Percentiles rank a stretch among this genome's conserved stretches.
Conservation (phyloP, 2,888 invertebrate species). For the Leptodirus hochenwartii region DNA sequence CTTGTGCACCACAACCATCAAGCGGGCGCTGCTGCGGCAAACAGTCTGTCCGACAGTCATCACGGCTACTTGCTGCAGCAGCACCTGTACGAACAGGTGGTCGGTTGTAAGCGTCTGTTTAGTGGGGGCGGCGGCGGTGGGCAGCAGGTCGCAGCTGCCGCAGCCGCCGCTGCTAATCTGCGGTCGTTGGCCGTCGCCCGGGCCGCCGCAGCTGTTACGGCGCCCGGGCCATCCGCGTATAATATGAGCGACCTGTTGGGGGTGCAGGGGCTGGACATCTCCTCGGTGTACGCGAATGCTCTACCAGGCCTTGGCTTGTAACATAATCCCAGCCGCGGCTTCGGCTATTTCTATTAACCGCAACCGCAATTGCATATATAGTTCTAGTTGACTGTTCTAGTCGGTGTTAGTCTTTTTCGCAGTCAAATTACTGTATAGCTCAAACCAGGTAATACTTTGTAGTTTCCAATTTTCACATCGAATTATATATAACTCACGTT, state of each 20-base stretch:
- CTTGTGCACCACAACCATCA: not conserved
- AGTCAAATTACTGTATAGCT: too few species aligned
- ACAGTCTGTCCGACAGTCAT: conserved; percentile 30
- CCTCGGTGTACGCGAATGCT: conserved; percentile 53
- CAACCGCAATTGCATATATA: too few species aligned
- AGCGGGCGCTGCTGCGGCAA: conserved; percentile 23
- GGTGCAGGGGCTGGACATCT: conserved; percentile 45
- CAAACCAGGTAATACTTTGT: too few species aligned
- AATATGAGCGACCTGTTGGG: conserved; percentile 55
- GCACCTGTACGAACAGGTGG: too few species aligned
- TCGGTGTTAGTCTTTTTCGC: too few species aligned
- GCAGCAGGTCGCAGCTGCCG: not conserved
- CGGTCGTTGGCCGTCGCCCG: conserved; percentile 33
- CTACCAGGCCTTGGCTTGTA: conserved; percentile 39
- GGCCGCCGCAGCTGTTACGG: conserved; percentile 30
- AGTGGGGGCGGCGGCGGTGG: too few species aligned
- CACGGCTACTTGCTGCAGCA: too few species aligned
- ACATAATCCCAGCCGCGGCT: too few species aligned
- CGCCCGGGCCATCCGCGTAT: conserved; percentile 40
- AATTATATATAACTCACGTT: too few species aligned
- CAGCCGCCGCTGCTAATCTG: conserved; percentile 1
- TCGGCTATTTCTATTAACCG: too few species aligned
- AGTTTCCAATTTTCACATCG: too few species aligned
- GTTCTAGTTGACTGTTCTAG: too few species aligned
- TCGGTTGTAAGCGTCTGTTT: conserved; percentile 34